Conservation (phyloP, 2,888 invertebrate species). For the Tridacna crocea region DNA sequence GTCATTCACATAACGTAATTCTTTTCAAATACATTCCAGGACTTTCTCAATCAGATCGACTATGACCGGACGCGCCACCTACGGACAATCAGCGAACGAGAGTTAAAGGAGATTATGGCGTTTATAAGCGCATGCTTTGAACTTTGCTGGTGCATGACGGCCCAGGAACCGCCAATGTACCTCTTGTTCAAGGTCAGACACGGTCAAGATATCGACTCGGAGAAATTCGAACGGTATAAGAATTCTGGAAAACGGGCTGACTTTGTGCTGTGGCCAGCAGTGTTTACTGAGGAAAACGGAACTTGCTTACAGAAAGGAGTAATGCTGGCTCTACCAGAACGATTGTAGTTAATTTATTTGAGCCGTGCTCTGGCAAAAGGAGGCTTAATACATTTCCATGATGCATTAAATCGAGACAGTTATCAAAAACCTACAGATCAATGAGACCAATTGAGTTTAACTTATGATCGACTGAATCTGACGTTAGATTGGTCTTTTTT, state of each 20-base stretch:
- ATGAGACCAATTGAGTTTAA: too few species aligned
- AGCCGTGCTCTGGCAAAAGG: not conserved
- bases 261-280: constrained; percentile 67
- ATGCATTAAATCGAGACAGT: too few species aligned
- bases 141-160: constrained; percentile 68
- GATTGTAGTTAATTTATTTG: constrained; percentile 16
- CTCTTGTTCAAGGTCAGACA: constrained; percentile 66
- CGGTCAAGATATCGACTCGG: constrained; percentile 57
- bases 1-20: too few species aligned
- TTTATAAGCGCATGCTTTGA: constrained; percentile 66
- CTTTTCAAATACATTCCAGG: constrained; percentile 45
- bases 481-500: too few species aligned
- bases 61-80: constrained; percentile 68
- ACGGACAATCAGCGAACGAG: constrained; percentile 64
- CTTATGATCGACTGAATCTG: too few species aligned
- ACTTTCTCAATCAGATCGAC: constrained; percentile 68
- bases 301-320: constrained; percentile 63
- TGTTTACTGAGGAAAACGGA: constrained; percentile 65
- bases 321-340: constrained; percentile 56
- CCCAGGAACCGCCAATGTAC: constrained; percentile 70
- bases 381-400: not conserved
- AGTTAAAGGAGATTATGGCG: constrained; percentile 64
- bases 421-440: too few species aligned
- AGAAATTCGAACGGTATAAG: constrained; percentile 59
- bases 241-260: constrained; percentile 58